Evolutionary conservation across 2,113 vertebrate species (phyloP).

Genomic region (Piprites chloris): DNA sequence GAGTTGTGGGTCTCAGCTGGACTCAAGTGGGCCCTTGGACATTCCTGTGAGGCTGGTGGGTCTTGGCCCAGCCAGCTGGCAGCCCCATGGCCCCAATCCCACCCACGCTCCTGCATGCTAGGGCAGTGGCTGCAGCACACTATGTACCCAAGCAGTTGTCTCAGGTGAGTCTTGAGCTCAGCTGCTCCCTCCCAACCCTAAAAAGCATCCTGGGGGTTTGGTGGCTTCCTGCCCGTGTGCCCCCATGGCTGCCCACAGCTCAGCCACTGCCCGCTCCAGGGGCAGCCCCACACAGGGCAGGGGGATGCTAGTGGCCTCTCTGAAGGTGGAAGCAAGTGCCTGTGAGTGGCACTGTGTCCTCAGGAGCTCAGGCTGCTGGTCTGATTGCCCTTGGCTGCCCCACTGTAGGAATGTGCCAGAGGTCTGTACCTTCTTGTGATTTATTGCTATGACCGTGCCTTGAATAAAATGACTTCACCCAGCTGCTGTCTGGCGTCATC

Average conservation of each 20-base stretch:
- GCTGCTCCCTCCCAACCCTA: neutral
- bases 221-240: neutral
- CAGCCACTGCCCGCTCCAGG: neutral
- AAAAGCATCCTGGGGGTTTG: neutral
- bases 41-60: neutral
- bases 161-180: neutral
- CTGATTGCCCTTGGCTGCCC: conserved; percentile 48
- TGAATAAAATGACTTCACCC: conserved; percentile 77
- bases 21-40: neutral
- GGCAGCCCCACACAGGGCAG: neutral
- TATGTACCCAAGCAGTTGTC: rapidly evolving
- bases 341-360: conserved; percentile 44
- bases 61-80: neutral
- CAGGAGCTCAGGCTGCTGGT: neutral
- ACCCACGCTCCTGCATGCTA: neutral
- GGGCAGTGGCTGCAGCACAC: rapidly evolving
- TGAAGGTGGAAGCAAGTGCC: conserved; percentile 63
- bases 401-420: conserved; percentile 74
- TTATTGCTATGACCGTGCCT: conserved; percentile 77
- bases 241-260: rapidly evolving
- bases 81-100: rapidly evolving
- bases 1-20: neutral
- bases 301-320: neutral
- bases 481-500: neutral
- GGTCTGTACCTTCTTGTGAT: conserved; percentile 70